Percentiles rank a stretch among this genome's conserved stretches.
Conservation (phyloP, 2,888 invertebrate species). For the Ernsta delagoae region DNA sequence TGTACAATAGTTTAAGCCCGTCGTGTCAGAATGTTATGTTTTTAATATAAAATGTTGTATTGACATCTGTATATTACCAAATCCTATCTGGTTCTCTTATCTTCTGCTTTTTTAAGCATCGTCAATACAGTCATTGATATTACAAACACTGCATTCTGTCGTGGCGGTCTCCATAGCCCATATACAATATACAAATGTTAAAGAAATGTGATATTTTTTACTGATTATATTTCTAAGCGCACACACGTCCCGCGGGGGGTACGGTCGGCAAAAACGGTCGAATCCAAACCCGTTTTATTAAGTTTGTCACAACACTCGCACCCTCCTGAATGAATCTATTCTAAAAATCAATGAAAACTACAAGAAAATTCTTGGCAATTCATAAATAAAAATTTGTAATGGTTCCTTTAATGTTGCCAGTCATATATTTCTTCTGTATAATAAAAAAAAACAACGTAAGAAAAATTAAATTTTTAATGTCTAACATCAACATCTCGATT, state of each 20-base stretch:
- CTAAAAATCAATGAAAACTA: neutral
- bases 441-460: neutral
- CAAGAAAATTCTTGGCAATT: neutral
- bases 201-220: constrained; percentile 68
- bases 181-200: constrained; percentile 77
- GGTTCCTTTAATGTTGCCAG: too few species aligned
- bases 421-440: too few species aligned
- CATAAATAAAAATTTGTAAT: neutral
- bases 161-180: constrained; percentile 68
- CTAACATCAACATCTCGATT: too few species aligned
- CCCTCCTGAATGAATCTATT: constrained; percentile 57
- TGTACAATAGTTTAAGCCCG: constrained; percentile 74
- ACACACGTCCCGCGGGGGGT: constrained; percentile 58
- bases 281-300: constrained; percentile 50
- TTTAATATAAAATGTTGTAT: constrained; percentile 33
- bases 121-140: constrained; percentile 4
- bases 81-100: neutral
- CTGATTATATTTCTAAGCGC: constrained; percentile 54
- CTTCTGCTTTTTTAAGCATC: neutral
- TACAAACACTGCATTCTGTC: constrained; percentile 62
- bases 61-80: constrained; percentile 4
- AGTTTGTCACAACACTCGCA: constrained; percentile 62
- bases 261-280: constrained; percentile 45
- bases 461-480: neutral
- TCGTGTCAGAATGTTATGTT: constrained; percentile 62